Evolutionary conservation across 1,140 invertebrate genomes (phyloP).

Genomic region (Drosophila nebulosa): DNA sequence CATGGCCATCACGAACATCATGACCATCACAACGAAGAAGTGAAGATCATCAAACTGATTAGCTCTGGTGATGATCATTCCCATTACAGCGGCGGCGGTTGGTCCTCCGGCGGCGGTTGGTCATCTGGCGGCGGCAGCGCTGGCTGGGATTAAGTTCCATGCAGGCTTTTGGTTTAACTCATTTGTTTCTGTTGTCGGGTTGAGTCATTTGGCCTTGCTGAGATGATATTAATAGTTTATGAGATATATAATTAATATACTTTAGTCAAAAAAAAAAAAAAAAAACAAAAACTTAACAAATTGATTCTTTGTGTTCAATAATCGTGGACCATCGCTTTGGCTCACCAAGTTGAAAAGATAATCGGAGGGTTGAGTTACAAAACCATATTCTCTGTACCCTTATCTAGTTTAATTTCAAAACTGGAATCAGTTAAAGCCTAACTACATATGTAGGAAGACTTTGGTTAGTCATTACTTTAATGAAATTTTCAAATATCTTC

Average conservation of each 20-base stretch:
- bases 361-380: not conserved
- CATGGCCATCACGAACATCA: not conserved
- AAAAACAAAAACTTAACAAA: not conserved
- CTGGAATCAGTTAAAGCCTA: too few species aligned
- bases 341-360: not conserved
- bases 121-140: not conserved
- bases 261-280: not conserved
- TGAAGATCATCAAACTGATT: constrained; percentile 46
- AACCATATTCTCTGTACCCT: not conserved
- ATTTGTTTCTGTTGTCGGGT: constrained; percentile 1
- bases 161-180: not conserved
- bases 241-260: not conserved
- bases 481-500: too few species aligned
- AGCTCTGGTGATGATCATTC: constrained; percentile 11
- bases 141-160: not conserved
- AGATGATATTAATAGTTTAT: not conserved
- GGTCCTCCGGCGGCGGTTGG: not conserved
- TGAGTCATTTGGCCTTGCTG: constrained; percentile 7
- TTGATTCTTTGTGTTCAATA: not conserved
- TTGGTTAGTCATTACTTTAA: too few species aligned
- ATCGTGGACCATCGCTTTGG: not conserved
- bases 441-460: too few species aligned
- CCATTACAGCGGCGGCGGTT: constrained; percentile 6
- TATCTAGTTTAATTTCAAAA: not conserved
- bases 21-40: not conserved